Evolutionary conservation across 2,113 vertebrate genomes (phyloP).

Genomic region (Shinisaurus crocodilurus): DNA sequence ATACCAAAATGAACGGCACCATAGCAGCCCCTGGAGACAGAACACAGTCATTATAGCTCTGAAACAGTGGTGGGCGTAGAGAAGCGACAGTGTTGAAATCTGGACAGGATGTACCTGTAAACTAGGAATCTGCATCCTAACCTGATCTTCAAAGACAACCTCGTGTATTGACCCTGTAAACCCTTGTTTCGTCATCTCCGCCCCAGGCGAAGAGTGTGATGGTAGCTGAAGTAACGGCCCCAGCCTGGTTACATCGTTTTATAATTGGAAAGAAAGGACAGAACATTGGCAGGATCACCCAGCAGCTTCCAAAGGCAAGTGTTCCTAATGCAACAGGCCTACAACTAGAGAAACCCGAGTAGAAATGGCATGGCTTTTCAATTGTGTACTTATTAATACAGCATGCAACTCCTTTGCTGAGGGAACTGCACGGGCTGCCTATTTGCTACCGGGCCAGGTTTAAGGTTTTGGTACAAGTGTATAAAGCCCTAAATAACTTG

Average conservation of each 20-base stretch:
- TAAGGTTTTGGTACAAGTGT: too few relatives aligned
- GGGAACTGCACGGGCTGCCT: too few relatives aligned
- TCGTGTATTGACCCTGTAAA: background rate
- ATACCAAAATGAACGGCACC: background rate
- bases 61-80: too few relatives aligned
- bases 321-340: background rate
- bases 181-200: background rate
- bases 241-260: conserved; percentile 85
- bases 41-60: background rate
- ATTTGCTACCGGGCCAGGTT: too few relatives aligned
- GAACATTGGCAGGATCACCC: conserved; percentile 83
- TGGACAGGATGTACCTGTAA: background rate
- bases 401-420: too few relatives aligned
- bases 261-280: conserved; percentile 87
- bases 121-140: background rate
- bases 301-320: conserved; percentile 80
- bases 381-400: background rate
- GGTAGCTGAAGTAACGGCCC: conserved; percentile 80
- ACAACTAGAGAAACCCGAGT: background rate
- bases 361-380: background rate
- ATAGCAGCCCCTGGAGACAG: background rate
- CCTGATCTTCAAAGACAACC: too few relatives aligned
- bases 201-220: conserved; percentile 80
- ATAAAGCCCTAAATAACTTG: too few relatives aligned
- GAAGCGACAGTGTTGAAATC: background rate